These are phyloP conservation scores for Macrobrachium rosenbergii DNA, from an alignment of 1,140 invertebrate genomes.

Conservation along the genomic window DNA sequence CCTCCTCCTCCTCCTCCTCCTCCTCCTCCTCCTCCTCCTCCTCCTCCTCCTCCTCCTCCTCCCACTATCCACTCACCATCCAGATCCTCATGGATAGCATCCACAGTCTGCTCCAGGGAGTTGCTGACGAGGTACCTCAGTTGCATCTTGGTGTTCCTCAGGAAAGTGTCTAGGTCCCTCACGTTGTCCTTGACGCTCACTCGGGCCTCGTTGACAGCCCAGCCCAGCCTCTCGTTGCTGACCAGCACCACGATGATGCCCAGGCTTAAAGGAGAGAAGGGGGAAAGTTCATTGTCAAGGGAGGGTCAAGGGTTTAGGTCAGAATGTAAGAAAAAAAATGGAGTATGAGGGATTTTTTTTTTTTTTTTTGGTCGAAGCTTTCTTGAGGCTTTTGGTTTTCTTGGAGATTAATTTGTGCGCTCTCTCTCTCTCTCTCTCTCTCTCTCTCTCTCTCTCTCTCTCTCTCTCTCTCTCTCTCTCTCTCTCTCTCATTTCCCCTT, in stretches of 20 bases:
- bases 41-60: not conserved
- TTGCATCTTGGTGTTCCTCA: slow-evolving; percentile 56
- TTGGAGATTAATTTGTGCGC: too few relatives aligned
- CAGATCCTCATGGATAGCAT: slow-evolving; percentile 43
- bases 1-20: not conserved
- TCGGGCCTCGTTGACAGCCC: slow-evolving; percentile 13
- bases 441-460: too few relatives aligned
- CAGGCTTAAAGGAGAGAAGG: not conserved
- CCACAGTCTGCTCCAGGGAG: slow-evolving; percentile 40
- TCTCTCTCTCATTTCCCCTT: too few relatives aligned
- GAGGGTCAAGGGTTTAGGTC: too few relatives aligned
- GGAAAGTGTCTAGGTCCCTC: slow-evolving; percentile 48
- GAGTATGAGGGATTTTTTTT: too few relatives aligned
- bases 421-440: too few relatives aligned
- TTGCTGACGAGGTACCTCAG: slow-evolving; percentile 51
- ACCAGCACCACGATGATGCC: slow-evolving; percentile 48
- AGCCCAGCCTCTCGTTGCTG: slow-evolving; percentile 43
- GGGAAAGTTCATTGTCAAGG: not conserved
- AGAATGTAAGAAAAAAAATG: too few relatives aligned
- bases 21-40: not conserved
- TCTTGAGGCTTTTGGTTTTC: too few relatives aligned
- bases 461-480: too few relatives aligned
- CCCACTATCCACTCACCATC: slow-evolving; percentile 5
- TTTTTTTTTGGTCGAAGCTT: too few relatives aligned
- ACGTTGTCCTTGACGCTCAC: slow-evolving; percentile 47